These are phyloP conservation scores for Cephus spinipes DNA, from an alignment of 2,888 invertebrate species.

Conservation along the genomic window DNA sequence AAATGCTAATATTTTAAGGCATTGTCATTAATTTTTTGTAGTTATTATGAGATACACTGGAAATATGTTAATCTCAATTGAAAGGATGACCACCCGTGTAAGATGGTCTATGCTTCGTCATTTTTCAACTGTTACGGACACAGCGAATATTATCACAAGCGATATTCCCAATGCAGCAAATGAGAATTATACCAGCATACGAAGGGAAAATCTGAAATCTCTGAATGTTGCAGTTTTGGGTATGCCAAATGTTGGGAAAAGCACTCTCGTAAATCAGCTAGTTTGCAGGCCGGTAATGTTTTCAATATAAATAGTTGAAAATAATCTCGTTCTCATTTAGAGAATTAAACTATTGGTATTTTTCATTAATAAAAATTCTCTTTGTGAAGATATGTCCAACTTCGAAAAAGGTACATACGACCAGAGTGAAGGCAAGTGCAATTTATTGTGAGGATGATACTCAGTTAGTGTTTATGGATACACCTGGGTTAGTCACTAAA, in stretches of 20 bases:
- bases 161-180: background rate
- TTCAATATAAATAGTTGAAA: background rate
- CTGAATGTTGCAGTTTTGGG: conserved; percentile 89
- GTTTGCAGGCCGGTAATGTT: conserved; percentile 78
- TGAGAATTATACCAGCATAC: conserved; percentile 8
- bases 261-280: conserved; percentile 91
- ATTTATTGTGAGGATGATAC: conserved; percentile 80
- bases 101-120: too few species aligned
- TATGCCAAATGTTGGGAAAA: conserved; percentile 95
- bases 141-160: too few species aligned
- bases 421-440: conserved; percentile 79
- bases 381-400: conserved; percentile 83
- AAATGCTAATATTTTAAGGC: too few species aligned
- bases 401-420: conserved; percentile 93
- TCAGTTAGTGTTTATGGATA: conserved; percentile 93
- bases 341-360: background rate
- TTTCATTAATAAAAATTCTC: conserved; percentile 32
- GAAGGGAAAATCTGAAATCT: conserved; percentile 57
- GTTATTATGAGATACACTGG: too few species aligned
- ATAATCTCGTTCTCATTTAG: background rate
- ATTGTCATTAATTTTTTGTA: too few species aligned
- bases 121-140: too few species aligned
- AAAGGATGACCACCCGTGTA: too few species aligned
- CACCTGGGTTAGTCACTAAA: conserved; percentile 87
- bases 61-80: too few species aligned